A percentile compares a stretch with the other conserved stretches of the same genome.
Evolutionary conservation across 1,140 invertebrate species (phyloP).

Genomic region (Trichogramma pretiosum): DNA sequence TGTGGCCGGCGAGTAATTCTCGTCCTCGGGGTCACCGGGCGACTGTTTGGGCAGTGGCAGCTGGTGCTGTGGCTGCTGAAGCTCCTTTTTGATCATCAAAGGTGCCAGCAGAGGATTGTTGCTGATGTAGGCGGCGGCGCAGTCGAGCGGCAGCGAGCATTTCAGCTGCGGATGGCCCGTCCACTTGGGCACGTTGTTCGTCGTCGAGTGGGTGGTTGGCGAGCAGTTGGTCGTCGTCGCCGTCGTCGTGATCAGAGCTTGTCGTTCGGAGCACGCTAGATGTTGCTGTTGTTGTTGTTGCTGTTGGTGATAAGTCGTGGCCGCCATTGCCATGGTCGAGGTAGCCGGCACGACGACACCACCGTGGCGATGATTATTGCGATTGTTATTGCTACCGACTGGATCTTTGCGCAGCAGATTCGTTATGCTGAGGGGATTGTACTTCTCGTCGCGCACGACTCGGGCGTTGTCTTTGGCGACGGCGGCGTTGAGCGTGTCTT

Average conservation of each 20-base stretch:
- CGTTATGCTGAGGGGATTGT: conserved; percentile 58
- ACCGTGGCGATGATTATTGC: conserved; percentile 13
- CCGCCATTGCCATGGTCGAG: neutral
- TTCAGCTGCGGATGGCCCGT: conserved; percentile 39
- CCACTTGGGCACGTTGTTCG: conserved; percentile 76
- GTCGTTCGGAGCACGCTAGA: conserved; percentile 37
- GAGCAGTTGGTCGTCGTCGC: conserved; percentile 31
- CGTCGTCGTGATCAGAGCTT: conserved; percentile 19
- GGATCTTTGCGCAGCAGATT: conserved; percentile 59
- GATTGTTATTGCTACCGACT: conserved; percentile 13
- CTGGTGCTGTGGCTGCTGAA: neutral
- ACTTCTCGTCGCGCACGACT: conserved; percentile 46
- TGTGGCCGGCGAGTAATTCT: conserved; percentile 33
- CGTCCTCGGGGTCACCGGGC: conserved; percentile 17
- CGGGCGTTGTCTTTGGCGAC: conserved; percentile 28
- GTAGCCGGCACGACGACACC: neutral
- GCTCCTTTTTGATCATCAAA: conserved; percentile 1
- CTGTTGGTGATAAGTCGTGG: neutral
- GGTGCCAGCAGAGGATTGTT: conserved; percentile 17
- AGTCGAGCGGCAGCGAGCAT: neutral
- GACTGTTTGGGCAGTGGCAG: neutral
- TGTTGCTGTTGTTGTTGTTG: conserved; percentile 4
- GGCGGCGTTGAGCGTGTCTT: conserved; percentile 25
- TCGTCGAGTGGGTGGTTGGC: conserved; percentile 68
- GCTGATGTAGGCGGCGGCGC: neutral